Evolutionary conservation across 2,888 invertebrate genomes (phyloP).

Genomic region (Sarcophaga caerulescens): DNA sequence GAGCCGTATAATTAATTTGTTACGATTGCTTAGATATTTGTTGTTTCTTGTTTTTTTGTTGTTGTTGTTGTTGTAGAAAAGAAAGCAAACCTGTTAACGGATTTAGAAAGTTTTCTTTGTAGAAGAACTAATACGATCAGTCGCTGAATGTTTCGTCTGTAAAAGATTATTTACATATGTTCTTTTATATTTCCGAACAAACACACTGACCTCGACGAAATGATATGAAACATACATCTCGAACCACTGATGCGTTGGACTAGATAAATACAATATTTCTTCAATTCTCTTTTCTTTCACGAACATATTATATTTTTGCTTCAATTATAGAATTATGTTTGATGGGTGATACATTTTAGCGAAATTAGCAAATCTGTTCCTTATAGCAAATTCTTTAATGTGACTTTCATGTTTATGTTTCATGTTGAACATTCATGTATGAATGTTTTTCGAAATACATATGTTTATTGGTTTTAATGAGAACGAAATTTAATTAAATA

Average conservation of each 20-base stretch:
- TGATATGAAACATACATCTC: neutral
- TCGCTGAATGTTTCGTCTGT: neutral
- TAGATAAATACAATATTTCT: neutral
- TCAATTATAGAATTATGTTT: neutral
- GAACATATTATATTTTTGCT: neutral
- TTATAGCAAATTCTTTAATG: constrained; percentile 4
- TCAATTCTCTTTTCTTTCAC: neutral
- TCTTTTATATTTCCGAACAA: constrained; percentile 15
- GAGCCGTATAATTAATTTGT: constrained; percentile 35
- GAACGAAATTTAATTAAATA: too few species aligned
- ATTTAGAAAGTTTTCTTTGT: constrained; percentile 14
- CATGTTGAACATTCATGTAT: too few species aligned
- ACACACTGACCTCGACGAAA: constrained; percentile 26
- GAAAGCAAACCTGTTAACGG: neutral
- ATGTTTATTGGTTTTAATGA: too few species aligned
- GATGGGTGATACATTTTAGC: neutral
- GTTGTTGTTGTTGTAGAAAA: neutral
- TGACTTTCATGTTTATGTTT: constrained; percentile 3
- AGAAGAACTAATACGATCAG: neutral
- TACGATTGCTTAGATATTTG: neutral
- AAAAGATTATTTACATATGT: neutral
- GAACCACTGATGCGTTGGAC: too few species aligned
- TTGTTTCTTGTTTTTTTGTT: too few species aligned
- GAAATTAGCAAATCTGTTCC: neutral
- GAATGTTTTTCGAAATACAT: neutral